Evolutionary conservation across 2,888 invertebrate species (phyloP).

Genomic region (Leucoma salicis): DNA sequence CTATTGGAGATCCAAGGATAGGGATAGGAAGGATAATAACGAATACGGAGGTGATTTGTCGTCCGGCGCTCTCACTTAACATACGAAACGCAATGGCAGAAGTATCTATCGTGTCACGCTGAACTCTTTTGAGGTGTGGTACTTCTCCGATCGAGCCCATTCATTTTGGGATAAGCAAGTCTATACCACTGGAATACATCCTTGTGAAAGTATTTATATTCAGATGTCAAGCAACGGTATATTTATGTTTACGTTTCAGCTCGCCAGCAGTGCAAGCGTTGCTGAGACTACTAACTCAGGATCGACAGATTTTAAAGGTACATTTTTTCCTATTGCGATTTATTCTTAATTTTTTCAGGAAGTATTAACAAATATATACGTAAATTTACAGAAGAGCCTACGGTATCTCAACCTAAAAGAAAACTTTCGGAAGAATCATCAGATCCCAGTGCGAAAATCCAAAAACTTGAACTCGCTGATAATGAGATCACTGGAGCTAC

Average conservation of each 20-base stretch:
- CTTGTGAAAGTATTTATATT: too few relatives aligned
- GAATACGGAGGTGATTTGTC: too few relatives aligned
- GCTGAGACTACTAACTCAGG: slow-evolving; percentile 20
- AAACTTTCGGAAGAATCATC: slow-evolving; percentile 56
- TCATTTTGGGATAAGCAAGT: too few relatives aligned
- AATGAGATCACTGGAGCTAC: slow-evolving; percentile 47
- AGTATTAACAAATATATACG: neutral
- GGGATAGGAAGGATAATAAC: too few relatives aligned
- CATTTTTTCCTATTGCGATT: neutral
- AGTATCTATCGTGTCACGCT: too few relatives aligned
- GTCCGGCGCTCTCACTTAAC: too few relatives aligned
- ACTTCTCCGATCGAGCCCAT: too few relatives aligned
- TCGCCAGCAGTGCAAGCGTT: slow-evolving; percentile 18
- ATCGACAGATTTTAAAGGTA: slow-evolving; percentile 42
- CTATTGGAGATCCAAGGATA: too few relatives aligned
- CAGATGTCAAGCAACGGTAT: too few relatives aligned
- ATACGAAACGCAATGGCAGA: too few relatives aligned
- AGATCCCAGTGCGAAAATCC: slow-evolving; percentile 56
- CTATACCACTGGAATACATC: too few relatives aligned
- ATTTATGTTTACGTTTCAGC: slow-evolving; percentile 13
- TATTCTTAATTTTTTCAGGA: neutral
- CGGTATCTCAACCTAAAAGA: slow-evolving; percentile 49
- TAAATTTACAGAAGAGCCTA: slow-evolving; percentile 46
- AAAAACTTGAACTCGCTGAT: slow-evolving; percentile 55
- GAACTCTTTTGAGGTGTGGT: too few relatives aligned